Conservation (phyloP, 2,797 vertebrate genomes). For the Galagoides demidoff region DNA sequence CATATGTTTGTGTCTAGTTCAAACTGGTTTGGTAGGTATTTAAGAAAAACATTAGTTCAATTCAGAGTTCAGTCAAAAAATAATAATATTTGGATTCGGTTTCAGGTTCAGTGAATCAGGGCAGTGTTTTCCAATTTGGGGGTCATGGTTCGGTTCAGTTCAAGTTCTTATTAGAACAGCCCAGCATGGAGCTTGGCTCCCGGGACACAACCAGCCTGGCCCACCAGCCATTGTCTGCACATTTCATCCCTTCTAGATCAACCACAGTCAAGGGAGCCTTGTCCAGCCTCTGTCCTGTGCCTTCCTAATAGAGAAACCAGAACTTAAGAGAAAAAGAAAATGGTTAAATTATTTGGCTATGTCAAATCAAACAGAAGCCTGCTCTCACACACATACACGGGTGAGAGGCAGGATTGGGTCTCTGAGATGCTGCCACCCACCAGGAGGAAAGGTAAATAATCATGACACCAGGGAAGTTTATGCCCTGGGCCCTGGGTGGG, state of each 20-base stretch:
- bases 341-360: background rate
- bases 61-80: slow-evolving; percentile 75
- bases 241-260: background rate
- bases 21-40: slow-evolving; percentile 72
- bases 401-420: background rate
- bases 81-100: slow-evolving; percentile 80
- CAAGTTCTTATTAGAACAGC: slow-evolving; percentile 68
- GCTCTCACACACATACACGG: background rate
- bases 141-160: slow-evolving; percentile 74
- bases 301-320: slow-evolving; percentile 43
- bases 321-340: slow-evolving; percentile 38
- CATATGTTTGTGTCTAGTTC: slow-evolving; percentile 79
- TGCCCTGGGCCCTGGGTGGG: background rate
- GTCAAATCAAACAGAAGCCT: background rate
- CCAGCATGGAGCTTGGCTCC: background rate
- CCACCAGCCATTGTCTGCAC: background rate
- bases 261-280: background rate
- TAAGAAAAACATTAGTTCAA: slow-evolving; percentile 76
- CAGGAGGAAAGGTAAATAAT: background rate
- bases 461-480: background rate
- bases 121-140: slow-evolving; percentile 70
- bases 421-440: background rate
- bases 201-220: background rate
- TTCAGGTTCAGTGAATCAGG: slow-evolving; percentile 70
- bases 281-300: background rate